Evolutionary conservation across 2,113 vertebrate species (phyloP).

Genomic region (Platysteira castanea): DNA sequence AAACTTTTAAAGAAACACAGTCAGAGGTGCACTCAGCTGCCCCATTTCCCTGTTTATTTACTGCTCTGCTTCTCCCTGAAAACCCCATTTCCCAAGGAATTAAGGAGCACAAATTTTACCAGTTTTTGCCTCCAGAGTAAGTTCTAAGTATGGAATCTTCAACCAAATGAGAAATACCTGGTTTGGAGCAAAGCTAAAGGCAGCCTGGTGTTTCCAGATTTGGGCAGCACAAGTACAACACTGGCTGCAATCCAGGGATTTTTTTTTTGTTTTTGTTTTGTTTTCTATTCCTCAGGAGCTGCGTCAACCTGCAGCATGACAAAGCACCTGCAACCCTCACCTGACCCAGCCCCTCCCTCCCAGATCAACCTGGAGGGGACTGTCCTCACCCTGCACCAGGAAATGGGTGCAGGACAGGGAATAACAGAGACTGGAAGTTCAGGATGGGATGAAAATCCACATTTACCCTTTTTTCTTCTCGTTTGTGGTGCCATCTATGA

Average conservation of each 20-base stretch:
- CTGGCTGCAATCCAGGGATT: background rate
- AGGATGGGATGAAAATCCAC: accelerated
- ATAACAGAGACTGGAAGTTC: background rate
- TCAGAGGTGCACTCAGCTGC: background rate
- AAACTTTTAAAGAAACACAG: constrained; percentile 72
- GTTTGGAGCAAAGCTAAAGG: background rate
- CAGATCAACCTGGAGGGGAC: background rate
- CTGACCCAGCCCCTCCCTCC: background rate
- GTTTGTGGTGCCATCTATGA: constrained; percentile 75
- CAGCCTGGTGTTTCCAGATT: background rate
- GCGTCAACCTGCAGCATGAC: background rate
- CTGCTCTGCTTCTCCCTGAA: background rate
- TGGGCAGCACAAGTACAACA: background rate
- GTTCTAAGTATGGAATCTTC: background rate
- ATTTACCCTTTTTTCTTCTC: constrained; percentile 80
- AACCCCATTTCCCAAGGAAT: background rate
- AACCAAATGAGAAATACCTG: background rate
- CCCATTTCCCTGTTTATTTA: background rate
- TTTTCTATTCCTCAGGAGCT: background rate
- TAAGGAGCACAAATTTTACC: background rate
- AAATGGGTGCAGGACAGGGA: accelerated
- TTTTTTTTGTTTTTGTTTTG: background rate
- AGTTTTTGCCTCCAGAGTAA: background rate
- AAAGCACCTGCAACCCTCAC: background rate
- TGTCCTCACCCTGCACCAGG: background rate